Evolutionary conservation across 1,140 invertebrate genomes (phyloP).

Genomic region (Drosophila azteca): DNA sequence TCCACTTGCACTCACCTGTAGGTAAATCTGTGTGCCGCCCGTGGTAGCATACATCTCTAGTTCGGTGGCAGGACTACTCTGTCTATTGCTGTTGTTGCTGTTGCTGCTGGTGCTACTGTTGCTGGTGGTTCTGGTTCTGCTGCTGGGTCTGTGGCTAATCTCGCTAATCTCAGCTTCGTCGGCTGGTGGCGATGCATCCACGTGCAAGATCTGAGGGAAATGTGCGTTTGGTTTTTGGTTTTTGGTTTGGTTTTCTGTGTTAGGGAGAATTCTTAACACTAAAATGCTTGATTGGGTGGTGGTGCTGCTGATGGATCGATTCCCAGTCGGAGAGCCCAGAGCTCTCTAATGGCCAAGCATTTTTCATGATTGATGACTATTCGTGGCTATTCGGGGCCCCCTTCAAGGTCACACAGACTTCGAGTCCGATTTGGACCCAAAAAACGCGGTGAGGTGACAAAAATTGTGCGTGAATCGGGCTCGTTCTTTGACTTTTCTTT

Average conservation of each 20-base stretch:
- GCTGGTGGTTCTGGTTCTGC: slow-evolving; percentile 40
- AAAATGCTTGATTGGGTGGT: slow-evolving; percentile 28
- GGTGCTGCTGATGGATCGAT: slow-evolving; percentile 26
- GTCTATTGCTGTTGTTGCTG: slow-evolving; percentile 16
- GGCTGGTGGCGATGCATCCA: slow-evolving; percentile 62
- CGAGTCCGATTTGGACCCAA: slow-evolving; percentile 4
- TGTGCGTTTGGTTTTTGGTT: slow-evolving; percentile 35
- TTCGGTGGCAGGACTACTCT: slow-evolving; percentile 49
- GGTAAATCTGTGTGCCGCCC: slow-evolving; percentile 84
- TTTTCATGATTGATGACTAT: slow-evolving; percentile 60
- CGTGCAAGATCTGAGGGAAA: slow-evolving; percentile 76
- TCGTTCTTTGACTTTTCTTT: slow-evolving; percentile 51
- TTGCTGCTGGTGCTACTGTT: slow-evolving; percentile 45
- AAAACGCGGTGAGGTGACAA: slow-evolving; percentile 51
- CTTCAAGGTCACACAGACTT: slow-evolving; percentile 52
- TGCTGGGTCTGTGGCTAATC: slow-evolving; percentile 38
- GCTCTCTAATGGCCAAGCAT: slow-evolving; percentile 27
- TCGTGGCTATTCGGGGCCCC: neutral
- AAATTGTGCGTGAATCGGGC: slow-evolving; percentile 49
- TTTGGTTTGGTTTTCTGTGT: slow-evolving; percentile 19
- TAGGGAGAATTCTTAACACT: slow-evolving; percentile 27
- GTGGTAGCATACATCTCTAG: slow-evolving; percentile 83
- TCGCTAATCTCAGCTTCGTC: slow-evolving; percentile 41
- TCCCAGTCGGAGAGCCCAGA: neutral
- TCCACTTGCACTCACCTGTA: slow-evolving; percentile 76